phyloP scores from a whole-genome alignment of 2,888 invertebrate genomes.

The Notodonta dromedarius region DNA sequence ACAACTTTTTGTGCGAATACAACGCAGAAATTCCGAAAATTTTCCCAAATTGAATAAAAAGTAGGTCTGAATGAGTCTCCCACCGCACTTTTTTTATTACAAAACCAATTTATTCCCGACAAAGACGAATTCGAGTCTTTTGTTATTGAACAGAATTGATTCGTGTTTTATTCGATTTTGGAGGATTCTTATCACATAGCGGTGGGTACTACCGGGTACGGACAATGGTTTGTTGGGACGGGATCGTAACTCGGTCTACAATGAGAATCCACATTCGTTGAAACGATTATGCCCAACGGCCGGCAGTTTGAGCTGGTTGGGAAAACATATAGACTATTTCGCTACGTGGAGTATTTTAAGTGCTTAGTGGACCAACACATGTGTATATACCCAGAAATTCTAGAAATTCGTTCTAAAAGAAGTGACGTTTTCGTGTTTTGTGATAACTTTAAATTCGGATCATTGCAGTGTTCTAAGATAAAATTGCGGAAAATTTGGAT shows the following conservation, averaged over 20 bases:
- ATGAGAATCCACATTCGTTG: conserved; percentile 55
- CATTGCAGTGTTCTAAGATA: too few relatives aligned
- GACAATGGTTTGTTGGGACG: conserved; percentile 3
- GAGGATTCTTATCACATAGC: conserved; percentile 69
- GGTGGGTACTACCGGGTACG: conserved; percentile 42
- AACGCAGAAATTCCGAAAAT: conserved; percentile 3
- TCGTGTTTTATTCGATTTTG: conserved; percentile 57
- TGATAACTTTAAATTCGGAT: too few relatives aligned
- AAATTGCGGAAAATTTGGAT: too few relatives aligned
- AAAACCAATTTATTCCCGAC: conserved; percentile 55
- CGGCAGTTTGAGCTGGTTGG: conserved; percentile 50
- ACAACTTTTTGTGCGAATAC: conserved; percentile 1
- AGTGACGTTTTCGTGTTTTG: not conserved
- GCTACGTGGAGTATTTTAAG: conserved; percentile 25
- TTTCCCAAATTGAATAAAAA: conserved; percentile 10
- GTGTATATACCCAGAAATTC: not conserved
- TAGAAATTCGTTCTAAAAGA: not conserved
- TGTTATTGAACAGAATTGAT: conserved; percentile 57
- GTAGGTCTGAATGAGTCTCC: conserved; percentile 5
- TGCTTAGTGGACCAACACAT: not conserved
- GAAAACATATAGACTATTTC: conserved; percentile 40
- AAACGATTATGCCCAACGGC: conserved; percentile 61
- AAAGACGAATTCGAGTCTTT: conserved; percentile 55
- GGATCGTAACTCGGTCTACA: conserved; percentile 53
- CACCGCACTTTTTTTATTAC: conserved; percentile 38